phyloP scores from a whole-genome alignment of 2,113 vertebrate genomes.

The Barnardius zonarius region DNA sequence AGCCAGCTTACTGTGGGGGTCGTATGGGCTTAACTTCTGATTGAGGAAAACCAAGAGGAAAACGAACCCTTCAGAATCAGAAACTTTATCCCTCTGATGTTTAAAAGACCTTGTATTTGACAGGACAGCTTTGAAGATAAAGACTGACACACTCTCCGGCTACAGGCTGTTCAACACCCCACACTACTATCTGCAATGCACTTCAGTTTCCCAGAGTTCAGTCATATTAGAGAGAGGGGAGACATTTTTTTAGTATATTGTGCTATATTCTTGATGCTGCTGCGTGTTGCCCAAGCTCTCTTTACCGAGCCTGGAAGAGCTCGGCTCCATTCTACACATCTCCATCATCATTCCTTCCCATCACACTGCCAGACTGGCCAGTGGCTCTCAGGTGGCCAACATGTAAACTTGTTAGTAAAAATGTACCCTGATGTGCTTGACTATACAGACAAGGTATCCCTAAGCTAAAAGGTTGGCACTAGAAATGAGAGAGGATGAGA shows the following conservation, averaged over 20 bases:
- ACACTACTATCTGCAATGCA: constrained; percentile 41
- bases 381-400: background rate
- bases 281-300: background rate
- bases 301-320: background rate
- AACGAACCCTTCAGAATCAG: constrained; percentile 71
- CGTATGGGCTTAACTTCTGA: constrained; percentile 72
- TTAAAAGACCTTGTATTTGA: constrained; percentile 74
- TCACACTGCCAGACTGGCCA: background rate
- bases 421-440: background rate
- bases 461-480: background rate
- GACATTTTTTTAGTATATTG: constrained; percentile 14
- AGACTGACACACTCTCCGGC: constrained; percentile 65
- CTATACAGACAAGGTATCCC: background rate
- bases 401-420: background rate
- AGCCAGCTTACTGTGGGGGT: constrained; percentile 63
- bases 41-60: constrained; percentile 75
- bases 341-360: background rate
- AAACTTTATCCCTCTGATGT: constrained; percentile 79
- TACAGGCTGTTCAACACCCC: constrained; percentile 73
- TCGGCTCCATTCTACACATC: rapidly evolving
- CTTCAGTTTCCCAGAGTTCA: constrained; percentile 53
- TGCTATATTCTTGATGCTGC: constrained; percentile 23
- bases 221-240: constrained; percentile 25
- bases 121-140: constrained; percentile 79
- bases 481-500: background rate